These are phyloP conservation scores for Trichogramma dendrolimi DNA, from an alignment of 2,888 invertebrate genomes.

Conservation along the genomic window DNA sequence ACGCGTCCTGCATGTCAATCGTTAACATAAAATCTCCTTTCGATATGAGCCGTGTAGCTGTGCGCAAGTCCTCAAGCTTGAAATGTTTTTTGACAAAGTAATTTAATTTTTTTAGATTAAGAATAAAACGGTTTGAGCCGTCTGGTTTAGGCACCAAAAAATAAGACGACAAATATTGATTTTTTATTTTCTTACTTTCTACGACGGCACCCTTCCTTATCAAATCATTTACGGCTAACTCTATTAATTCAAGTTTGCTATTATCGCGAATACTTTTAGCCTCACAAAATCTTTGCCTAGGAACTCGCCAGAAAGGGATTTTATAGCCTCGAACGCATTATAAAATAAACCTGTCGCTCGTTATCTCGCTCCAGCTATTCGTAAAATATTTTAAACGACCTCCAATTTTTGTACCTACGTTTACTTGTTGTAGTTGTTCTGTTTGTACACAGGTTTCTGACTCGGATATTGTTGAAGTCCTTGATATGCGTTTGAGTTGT, in stretches of 20 bases:
- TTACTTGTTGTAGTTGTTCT: conserved; percentile 2
- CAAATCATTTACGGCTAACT: conserved; percentile 10
- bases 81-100: conserved; percentile 10
- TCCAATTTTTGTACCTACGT: background rate
- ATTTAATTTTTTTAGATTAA: conserved; percentile 25
- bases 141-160: conserved; percentile 27
- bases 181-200: conserved; percentile 14
- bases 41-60: background rate
- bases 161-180: conserved; percentile 28
- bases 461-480: background rate
- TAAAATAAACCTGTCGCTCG: conserved; percentile 21
- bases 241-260: too few species aligned
- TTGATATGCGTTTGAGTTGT: too few species aligned
- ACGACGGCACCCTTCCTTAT: conserved; percentile 23
- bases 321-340: conserved; percentile 23
- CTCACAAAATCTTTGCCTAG: background rate
- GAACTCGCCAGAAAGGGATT: conserved; percentile 1
- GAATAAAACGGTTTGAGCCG: conserved; percentile 27
- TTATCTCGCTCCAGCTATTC: conserved; percentile 16
- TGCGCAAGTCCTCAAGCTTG: conserved; percentile 14
- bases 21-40: conserved; percentile 1
- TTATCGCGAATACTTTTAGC: too few species aligned
- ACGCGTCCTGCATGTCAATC: conserved; percentile 6
- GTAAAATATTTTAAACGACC: conserved; percentile 22
- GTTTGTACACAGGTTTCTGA: too few species aligned